phyloP scores from a whole-genome alignment of 1,140 invertebrate genomes.

The Euwallacea fornicatus region DNA sequence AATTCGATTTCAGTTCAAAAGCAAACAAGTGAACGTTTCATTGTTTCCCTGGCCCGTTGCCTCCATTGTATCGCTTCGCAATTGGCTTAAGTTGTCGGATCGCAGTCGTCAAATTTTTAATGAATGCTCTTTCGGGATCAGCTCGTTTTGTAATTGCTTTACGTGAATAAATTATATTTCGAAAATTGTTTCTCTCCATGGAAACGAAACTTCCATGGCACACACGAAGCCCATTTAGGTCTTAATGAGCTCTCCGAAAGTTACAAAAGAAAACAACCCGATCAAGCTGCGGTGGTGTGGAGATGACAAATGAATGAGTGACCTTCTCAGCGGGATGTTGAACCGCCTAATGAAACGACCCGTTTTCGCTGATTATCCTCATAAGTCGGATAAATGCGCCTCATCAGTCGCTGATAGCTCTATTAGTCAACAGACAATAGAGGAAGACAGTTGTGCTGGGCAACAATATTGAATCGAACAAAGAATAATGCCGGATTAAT shows the following conservation, averaged over 20 bases:
- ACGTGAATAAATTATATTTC: constrained; percentile 32
- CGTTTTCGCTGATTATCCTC: constrained; percentile 42
- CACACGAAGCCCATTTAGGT: background rate
- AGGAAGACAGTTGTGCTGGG: constrained; percentile 42
- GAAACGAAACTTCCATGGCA: constrained; percentile 22
- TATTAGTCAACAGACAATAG: constrained; percentile 49
- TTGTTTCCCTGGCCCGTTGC: constrained; percentile 37
- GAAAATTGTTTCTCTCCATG: constrained; percentile 23
- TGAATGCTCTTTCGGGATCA: constrained; percentile 42
- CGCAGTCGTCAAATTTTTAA: constrained; percentile 43
- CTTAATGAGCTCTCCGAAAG: constrained; percentile 8
- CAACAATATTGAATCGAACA: constrained; percentile 43
- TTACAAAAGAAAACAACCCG: constrained; percentile 5
- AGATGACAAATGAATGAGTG: constrained; percentile 49
- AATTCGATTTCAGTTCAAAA: constrained; percentile 50
- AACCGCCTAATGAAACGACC: constrained; percentile 45
- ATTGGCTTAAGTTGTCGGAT: constrained; percentile 50
- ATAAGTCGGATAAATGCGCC: constrained; percentile 47
- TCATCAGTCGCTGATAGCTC: constrained; percentile 51
- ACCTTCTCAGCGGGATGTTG: constrained; percentile 44
- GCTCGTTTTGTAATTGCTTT: constrained; percentile 33
- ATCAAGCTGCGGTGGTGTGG: constrained; percentile 36
- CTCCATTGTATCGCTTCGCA: constrained; percentile 45
- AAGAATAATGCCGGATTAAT: constrained; percentile 48
- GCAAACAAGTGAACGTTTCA: constrained; percentile 48